Conservation (phyloP, 2,888 invertebrate species). For the Macropis europaea region DNA sequence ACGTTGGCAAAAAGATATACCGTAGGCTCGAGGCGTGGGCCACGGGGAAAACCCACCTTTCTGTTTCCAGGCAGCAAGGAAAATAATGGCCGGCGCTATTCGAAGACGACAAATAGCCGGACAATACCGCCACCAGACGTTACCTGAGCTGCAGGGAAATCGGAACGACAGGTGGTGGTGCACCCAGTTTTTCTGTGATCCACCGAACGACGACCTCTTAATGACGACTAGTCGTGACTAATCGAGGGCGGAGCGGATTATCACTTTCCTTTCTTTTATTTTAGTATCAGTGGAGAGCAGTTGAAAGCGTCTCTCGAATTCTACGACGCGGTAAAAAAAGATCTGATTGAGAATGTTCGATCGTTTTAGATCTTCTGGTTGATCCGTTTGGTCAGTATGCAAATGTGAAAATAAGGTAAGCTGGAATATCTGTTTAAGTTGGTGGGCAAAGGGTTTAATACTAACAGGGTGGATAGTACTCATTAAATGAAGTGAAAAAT, state of each 20-base stretch:
- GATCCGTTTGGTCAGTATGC: no score
- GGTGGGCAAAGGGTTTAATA: no score
- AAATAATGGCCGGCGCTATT: conserved; percentile 47
- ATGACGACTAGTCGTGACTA: conserved; percentile 54
- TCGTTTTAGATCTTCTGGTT: no score
- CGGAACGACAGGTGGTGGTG: conserved; percentile 61
- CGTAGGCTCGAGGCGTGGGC: not conserved
- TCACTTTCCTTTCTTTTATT: conserved; percentile 29
- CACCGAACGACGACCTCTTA: conserved; percentile 38
- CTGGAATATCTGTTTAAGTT: no score
- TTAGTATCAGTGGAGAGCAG: not conserved
- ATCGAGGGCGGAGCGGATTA: conserved; percentile 48
- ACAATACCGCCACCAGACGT: conserved; percentile 68
- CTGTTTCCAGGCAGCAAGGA: conserved; percentile 23
- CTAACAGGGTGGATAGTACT: no score
- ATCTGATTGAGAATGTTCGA: no score
- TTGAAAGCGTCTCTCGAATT: not conserved
- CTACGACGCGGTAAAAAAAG: no score
- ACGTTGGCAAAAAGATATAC: not conserved
- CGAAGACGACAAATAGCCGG: conserved; percentile 55
- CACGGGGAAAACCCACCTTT: conserved; percentile 48
- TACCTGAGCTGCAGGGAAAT: conserved; percentile 60
- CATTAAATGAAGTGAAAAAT: no score
- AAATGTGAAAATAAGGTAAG: no score
- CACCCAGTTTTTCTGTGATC: conserved; percentile 36